Conservation (phyloP, 2,888 invertebrate genomes). For the Cecidostiba fungosa region DNA sequence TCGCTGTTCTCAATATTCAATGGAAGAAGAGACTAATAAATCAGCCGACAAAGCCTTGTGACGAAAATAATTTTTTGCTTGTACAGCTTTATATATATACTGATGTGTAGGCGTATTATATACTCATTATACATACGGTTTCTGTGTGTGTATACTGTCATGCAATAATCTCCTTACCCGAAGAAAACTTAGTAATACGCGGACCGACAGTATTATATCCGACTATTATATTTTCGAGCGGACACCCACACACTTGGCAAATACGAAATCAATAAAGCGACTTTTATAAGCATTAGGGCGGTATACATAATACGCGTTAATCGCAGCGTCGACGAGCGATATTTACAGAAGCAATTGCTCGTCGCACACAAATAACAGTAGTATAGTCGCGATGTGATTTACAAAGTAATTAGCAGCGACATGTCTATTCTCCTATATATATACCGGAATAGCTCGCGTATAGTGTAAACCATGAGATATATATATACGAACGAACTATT, state of each 20-base stretch:
- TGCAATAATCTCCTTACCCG: not conserved
- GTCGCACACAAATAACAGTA: not conserved
- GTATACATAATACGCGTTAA: not conserved
- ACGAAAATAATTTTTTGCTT: not conserved
- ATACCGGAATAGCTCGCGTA: not conserved
- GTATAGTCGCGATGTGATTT: not conserved
- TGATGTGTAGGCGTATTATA: too few relatives aligned
- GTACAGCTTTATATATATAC: too few relatives aligned
- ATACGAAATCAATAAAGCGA: slow-evolving; percentile 3
- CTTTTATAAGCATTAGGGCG: not conserved
- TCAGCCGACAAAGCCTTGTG: not conserved
- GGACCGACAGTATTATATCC: not conserved
- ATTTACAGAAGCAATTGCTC: not conserved
- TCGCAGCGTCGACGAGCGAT: not conserved
- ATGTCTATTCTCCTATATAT: not conserved
- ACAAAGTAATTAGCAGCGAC: not conserved
- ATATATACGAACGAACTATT: not conserved
- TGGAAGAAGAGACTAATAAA: too few relatives aligned
- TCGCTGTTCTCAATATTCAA: not conserved
- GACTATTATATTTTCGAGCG: not conserved
- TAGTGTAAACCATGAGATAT: not conserved
- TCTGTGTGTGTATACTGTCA: not conserved
- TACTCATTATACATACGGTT: not conserved
- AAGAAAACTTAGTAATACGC: not conserved
- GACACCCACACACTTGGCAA: not conserved